A percentile compares a stretch with the other conserved stretches of the same genome.
These are phyloP conservation scores for Biston stratarius DNA, from an alignment of 2,888 invertebrate genomes.

Conservation along the genomic window DNA sequence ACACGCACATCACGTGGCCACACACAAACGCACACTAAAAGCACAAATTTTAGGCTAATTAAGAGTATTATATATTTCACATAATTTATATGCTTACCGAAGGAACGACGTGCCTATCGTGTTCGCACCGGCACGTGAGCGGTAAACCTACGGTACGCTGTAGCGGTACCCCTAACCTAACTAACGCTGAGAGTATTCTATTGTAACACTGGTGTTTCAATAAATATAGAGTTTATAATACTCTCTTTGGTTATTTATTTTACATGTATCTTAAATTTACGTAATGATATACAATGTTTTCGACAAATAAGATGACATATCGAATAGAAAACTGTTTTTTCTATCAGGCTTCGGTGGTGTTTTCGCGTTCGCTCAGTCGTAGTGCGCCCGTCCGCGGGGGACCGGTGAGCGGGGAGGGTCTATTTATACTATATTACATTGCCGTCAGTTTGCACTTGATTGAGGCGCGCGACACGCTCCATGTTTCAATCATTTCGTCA, in stretches of 20 bases:
- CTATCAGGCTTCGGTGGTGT: background rate
- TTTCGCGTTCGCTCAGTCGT: background rate
- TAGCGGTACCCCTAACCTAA: slow-evolving; percentile 12
- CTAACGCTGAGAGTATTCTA: slow-evolving; percentile 29
- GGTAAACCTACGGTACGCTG: background rate
- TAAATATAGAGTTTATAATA: slow-evolving; percentile 32
- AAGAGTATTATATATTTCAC: slow-evolving; percentile 25
- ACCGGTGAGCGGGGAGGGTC: too few species aligned
- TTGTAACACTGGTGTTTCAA: slow-evolving; percentile 35
- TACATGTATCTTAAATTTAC: slow-evolving; percentile 16
- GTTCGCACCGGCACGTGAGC: slow-evolving; percentile 9
- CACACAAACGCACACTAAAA: slow-evolving; percentile 19
- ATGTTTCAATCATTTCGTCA: background rate
- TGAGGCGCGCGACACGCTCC: background rate
- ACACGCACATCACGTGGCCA: slow-evolving; percentile 8
- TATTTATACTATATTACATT: too few species aligned
- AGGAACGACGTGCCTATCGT: background rate
- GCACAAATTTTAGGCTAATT: slow-evolving; percentile 20
- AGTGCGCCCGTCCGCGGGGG: background rate
- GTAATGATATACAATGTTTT: slow-evolving; percentile 1
- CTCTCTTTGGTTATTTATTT: slow-evolving; percentile 35
- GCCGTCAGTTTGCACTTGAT: background rate
- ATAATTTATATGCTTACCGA: slow-evolving; percentile 6
- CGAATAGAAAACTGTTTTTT: background rate
- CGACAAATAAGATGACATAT: background rate